Percentiles rank a stretch among this genome's conserved stretches.
phyloP scores from a whole-genome alignment of 2,113 vertebrate genomes.

The Sceloporus undulatus region DNA sequence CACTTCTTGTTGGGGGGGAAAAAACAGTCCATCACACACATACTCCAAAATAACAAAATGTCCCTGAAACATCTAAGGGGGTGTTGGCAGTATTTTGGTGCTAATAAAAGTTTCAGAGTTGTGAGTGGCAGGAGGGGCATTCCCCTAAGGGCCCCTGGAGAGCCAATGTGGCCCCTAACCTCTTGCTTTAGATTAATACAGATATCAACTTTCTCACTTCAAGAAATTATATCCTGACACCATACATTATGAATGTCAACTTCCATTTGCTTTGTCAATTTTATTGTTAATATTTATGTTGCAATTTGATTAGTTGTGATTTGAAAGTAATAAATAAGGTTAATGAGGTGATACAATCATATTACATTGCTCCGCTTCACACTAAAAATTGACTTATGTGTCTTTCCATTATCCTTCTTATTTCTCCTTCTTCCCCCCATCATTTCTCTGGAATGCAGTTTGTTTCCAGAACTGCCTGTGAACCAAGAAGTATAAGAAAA shows the following conservation, averaged over 20 bases:
- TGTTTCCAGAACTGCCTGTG: constrained; percentile 73
- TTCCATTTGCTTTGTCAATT: neutral
- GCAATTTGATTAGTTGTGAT: neutral
- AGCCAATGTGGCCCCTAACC: neutral
- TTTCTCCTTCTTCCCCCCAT: constrained; percentile 42
- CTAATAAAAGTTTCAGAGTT: no score
- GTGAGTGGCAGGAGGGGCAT: no score
- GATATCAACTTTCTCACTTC: neutral
- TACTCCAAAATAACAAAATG: neutral
- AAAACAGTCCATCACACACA: no score
- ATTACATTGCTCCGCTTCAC: constrained; percentile 37
- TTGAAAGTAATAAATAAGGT: neutral
- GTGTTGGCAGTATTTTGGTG: neutral
- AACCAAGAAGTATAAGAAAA: constrained; percentile 82
- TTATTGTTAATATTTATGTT: neutral
- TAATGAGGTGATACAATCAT: constrained; percentile 5
- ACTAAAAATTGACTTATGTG: constrained; percentile 25
- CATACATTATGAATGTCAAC: neutral
- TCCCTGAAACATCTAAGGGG: neutral
- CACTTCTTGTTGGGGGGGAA: no score
- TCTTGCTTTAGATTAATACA: neutral
- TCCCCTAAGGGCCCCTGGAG: no score
- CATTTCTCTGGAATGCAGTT: constrained; percentile 68
- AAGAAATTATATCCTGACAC: neutral
- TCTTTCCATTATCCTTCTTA: rapidly evolving